Percentiles rank a stretch among this genome's conserved stretches.
Conservation (phyloP, 2,888 invertebrate species). For the Drosophila dives region DNA sequence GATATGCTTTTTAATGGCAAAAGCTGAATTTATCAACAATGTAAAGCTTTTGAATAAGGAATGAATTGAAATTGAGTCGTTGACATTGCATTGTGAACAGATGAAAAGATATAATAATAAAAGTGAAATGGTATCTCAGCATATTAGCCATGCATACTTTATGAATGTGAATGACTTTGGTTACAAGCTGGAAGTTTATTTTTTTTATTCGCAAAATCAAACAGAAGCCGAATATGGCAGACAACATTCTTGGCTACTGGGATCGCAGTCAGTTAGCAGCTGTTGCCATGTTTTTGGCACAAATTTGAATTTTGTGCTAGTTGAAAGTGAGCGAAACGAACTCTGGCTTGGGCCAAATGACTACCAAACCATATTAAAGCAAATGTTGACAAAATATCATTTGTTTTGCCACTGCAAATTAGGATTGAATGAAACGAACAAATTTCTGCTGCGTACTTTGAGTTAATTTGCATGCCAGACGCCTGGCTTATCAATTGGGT, state of each 20-base stretch:
- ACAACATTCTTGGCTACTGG: conserved; percentile 19
- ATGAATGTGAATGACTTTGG: conserved; percentile 46
- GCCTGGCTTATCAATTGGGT: conserved; percentile 55
- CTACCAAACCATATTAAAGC: conserved; percentile 51
- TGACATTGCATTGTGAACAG: neutral
- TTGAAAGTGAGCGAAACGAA: conserved; percentile 25
- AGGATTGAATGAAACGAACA: conserved; percentile 33
- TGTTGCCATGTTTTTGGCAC: conserved; percentile 52
- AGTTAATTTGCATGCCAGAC: conserved; percentile 51
- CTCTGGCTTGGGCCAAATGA: conserved; percentile 35
- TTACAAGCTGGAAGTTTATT: conserved; percentile 41
- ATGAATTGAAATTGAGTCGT: neutral
- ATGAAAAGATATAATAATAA: neutral
- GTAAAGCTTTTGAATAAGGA: neutral
- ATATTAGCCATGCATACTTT: conserved; percentile 25
- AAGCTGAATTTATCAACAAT: neutral
- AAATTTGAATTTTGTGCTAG: conserved; percentile 64
- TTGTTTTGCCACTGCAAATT: conserved; percentile 65
- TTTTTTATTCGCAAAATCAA: conserved; percentile 34
- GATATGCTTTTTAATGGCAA: neutral
- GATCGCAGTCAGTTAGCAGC: conserved; percentile 62
- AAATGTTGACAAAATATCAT: conserved; percentile 54
- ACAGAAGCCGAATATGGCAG: conserved; percentile 23
- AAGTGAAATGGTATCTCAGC: neutral
- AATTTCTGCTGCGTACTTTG: conserved; percentile 5